Percentiles rank a stretch among this genome's conserved stretches.
phyloP scores from a whole-genome alignment of 2,888 invertebrate species.

The Caenorhabditis zanzibari region DNA sequence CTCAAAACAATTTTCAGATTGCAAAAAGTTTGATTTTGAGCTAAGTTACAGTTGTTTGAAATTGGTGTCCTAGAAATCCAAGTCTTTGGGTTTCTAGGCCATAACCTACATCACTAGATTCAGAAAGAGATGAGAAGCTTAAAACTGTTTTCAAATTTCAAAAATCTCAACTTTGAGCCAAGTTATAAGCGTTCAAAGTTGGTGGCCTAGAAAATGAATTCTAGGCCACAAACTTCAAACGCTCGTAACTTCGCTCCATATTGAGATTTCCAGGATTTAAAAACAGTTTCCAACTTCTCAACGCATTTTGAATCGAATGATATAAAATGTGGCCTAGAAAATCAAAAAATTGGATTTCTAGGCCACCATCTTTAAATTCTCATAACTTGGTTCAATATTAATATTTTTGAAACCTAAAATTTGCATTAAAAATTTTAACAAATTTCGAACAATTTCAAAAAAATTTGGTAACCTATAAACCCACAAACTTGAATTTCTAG shows the following conservation, averaged over 20 bases:
- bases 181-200: no score
- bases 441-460: no score
- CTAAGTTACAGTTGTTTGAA: neutral
- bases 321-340: neutral
- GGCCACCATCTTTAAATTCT: constrained; percentile 84
- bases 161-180: neutral
- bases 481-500: no score
- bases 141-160: neutral
- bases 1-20: neutral
- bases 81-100: neutral
- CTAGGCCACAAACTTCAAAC: neutral
- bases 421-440: neutral
- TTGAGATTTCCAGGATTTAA: neutral
- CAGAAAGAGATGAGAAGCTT: neutral
- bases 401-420: neutral
- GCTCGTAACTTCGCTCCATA: neutral
- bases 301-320: neutral
- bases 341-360: neutral
- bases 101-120: neutral
- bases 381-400: neutral
- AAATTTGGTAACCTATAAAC: no score
- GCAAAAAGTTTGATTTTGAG: neutral
- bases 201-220: neutral
- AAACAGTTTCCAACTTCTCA: no score
- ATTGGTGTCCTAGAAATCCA: neutral